Evolutionary conservation across 2,113 vertebrate species (phyloP), one percentile per base, ranked within the genome.

Genomic region (Calyptomena viridis): DNA sequence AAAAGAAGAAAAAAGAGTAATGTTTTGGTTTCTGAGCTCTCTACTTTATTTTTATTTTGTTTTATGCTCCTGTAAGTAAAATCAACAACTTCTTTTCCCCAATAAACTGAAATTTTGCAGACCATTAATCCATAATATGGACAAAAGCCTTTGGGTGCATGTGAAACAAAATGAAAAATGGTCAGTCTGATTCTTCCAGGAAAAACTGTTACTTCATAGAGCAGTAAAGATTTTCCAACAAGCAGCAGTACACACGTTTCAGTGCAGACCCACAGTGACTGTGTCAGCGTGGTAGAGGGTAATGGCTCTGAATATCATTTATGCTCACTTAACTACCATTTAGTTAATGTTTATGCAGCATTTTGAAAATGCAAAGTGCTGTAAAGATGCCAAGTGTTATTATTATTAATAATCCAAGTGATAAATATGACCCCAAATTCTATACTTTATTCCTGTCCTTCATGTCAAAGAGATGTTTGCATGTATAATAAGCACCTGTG

Each of bases 41-140:
- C 62, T 37, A 22, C 47, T 56, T 90, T 71, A 64, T 81, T 95
- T 94, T 88, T 76, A 72, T 90, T 95, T 95, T 91, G 1, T 93
- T 97, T 94, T 84, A 92, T 75, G 88, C 72, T 88, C 40, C 90
- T 84, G 60, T 78, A 95, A 95, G 76, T 95, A 96, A 96, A 97
- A 95, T 87, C 90, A 96, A 95, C 96, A 94, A 90, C 92, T 94
- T 93, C 60, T 84, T 96, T 96, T 66, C 73, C 86, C 62, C 90
- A 94, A 79, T 96, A 96, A 97, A 96, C 76, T 89, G 90, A 94
- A 97, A 96, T 95, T 96, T 97, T 96, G 73, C 90, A 97, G 95
- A 92, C 84, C 92, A 96, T 97, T 96, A 97, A 96, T 96, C 95
- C 86, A 87, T 92, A 96, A 91, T 94, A 94, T 42, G 83, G 88